phyloP scores from a whole-genome alignment of 92 coral and sea anemone species.

The Parazoanthus darwini region DNA sequence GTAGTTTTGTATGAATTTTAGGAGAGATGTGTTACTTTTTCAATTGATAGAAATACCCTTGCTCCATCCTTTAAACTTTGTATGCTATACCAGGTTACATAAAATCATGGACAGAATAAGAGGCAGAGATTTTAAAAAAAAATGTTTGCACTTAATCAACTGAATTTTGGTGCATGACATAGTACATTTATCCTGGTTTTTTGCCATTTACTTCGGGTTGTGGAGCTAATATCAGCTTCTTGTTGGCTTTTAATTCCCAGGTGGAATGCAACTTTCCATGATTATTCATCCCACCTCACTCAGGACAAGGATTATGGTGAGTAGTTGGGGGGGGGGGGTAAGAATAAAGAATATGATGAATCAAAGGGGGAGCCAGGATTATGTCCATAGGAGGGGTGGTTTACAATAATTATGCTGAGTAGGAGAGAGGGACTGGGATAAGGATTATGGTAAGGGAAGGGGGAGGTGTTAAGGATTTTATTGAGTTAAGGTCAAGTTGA shows the following conservation, averaged over 20 bases:
- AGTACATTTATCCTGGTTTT: no score
- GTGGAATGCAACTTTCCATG: conserved; percentile 98
- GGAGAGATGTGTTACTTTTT: no score
- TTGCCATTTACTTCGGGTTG: background rate
- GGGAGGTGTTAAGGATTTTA: no score
- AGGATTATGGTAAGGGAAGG: no score
- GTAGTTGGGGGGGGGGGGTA: background rate
- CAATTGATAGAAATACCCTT: no score
- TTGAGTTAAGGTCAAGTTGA: background rate
- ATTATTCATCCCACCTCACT: conserved; percentile 85
- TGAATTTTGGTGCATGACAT: no score
- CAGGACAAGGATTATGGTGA: conserved; percentile 69
- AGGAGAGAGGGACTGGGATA: background rate
- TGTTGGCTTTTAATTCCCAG: conserved; percentile 44
- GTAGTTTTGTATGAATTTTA: no score
- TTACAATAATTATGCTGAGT: no score
- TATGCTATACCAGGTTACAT: no score
- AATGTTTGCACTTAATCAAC: no score
- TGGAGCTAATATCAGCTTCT: background rate
- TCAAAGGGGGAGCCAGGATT: background rate
- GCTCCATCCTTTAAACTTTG: no score
- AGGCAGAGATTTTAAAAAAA: no score
- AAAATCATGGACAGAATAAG: background rate
- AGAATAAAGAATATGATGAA: background rate
- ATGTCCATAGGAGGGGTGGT: conserved; percentile 46